phyloP scores from a whole-genome alignment of 2,797 vertebrate species.

The Sarcoramphus papa region DNA sequence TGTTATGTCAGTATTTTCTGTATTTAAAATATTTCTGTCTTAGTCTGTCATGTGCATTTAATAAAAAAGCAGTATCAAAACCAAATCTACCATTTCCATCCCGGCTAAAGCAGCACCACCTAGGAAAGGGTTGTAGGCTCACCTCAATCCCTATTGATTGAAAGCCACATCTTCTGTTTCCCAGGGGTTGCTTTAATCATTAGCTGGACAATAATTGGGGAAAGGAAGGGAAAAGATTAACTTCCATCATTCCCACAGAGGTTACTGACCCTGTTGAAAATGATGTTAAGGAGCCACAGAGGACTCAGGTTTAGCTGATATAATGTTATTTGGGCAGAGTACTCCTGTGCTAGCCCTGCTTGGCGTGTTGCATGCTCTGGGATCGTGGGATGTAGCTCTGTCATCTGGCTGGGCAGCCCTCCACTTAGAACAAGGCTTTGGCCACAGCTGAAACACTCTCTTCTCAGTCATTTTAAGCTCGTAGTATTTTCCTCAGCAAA shows the following conservation, averaged over 20 bases:
- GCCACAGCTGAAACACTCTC: not conserved
- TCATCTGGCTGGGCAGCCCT: fast-evolving
- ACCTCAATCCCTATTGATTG: not conserved
- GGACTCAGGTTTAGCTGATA: not conserved
- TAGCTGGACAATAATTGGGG: not conserved
- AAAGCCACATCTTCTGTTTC: not conserved
- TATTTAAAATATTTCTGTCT: not conserved
- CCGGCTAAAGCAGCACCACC: not conserved
- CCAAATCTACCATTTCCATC: not conserved
- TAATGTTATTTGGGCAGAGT: not conserved
- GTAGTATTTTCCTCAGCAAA: not conserved
- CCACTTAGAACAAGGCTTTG: not conserved
- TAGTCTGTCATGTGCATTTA: not conserved
- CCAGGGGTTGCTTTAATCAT: conserved; percentile 12
- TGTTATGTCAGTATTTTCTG: not conserved
- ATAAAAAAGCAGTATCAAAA: not conserved
- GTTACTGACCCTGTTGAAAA: not conserved
- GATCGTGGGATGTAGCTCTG: fast-evolving
- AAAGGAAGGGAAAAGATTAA: not conserved
- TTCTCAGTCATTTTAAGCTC: not conserved
- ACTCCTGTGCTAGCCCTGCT: not conserved
- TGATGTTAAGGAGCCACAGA: not conserved
- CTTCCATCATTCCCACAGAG: not conserved
- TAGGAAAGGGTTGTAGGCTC: not conserved
- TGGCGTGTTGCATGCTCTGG: fast-evolving